Conservation (phyloP, 30 jellyfish, hydroid and myxozoan genomes). For the Nemopilema nomurai region DNA sequence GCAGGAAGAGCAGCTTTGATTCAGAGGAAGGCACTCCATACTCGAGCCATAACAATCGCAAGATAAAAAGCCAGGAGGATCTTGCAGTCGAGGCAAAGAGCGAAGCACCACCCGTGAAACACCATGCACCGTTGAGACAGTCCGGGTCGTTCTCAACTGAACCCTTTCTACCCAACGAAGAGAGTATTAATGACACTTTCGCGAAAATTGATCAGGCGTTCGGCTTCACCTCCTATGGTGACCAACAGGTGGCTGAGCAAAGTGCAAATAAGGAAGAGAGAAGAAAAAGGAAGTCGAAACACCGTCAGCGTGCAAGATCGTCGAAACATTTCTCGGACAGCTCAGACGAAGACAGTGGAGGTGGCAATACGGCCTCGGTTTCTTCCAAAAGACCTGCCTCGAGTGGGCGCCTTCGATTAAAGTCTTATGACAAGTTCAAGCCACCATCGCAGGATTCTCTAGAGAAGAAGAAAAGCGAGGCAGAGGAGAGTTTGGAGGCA, state of each 20-base stretch:
- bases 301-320: conserved; percentile 36
- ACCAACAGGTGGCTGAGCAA: conserved; percentile 20
- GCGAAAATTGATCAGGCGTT: conserved; percentile 93
- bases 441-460: conserved; percentile 37
- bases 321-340: conserved; percentile 46
- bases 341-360: conserved; percentile 62
- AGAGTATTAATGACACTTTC: conserved; percentile 74
- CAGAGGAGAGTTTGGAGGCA: conserved; percentile 97
- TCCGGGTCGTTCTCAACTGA: conserved; percentile 50
- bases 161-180: conserved; percentile 41
- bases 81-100: neutral
- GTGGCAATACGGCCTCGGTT: neutral
- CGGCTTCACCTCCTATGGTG: conserved; percentile 75
- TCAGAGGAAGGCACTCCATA: conserved; percentile 1
- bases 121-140: conserved; percentile 48
- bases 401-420: conserved; percentile 10
- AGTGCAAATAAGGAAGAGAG: conserved; percentile 36
- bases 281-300: conserved; percentile 55
- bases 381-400: conserved; percentile 1
- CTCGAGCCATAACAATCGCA: conserved; percentile 23
- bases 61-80: conserved; percentile 9
- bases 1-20: neutral
- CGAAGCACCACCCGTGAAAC: neutral
- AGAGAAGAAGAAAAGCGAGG: conserved; percentile 91
- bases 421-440: conserved; percentile 3